A percentile compares a stretch with the other conserved stretches of the same genome.
Conservation (phyloP, 2,797 vertebrate species). For the Petrocephalus schoutedeni region DNA sequence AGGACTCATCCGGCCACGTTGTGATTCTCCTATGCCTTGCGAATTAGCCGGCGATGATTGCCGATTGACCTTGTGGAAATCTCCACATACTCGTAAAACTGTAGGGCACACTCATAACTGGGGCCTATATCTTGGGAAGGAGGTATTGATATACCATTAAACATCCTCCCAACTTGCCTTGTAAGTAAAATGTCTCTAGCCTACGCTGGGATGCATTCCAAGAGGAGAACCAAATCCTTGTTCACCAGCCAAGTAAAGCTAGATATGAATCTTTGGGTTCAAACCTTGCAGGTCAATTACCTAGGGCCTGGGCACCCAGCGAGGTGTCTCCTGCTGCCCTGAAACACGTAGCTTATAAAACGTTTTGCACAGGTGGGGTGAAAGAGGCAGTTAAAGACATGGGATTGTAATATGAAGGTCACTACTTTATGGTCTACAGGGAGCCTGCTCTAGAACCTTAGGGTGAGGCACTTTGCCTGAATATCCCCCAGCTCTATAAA, state of each 20-base stretch:
- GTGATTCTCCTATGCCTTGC: neutral
- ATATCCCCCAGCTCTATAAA: neutral
- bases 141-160: neutral
- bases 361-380: slow-evolving; percentile 8
- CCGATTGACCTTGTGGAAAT: neutral
- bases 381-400: neutral
- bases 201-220: neutral
- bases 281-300: slow-evolving; percentile 62
- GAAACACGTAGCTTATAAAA: slow-evolving; percentile 42
- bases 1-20: neutral
- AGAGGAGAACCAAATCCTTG: neutral
- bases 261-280: slow-evolving; percentile 57
- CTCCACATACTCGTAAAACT: neutral
- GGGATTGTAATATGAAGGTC: neutral
- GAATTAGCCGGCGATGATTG: neutral
- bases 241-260: slow-evolving; percentile 22
- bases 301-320: slow-evolving; percentile 57
- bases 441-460: neutral
- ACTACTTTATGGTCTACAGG: neutral
- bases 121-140: neutral
- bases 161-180: neutral
- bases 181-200: neutral
- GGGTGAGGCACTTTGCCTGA: neutral
- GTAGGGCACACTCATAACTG: neutral
- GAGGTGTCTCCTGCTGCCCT: slow-evolving; percentile 52